Percentiles rank a stretch among this genome's conserved stretches.
Conservation (phyloP, 2,888 invertebrate genomes). For the Drepanosiphum platanoidis region DNA sequence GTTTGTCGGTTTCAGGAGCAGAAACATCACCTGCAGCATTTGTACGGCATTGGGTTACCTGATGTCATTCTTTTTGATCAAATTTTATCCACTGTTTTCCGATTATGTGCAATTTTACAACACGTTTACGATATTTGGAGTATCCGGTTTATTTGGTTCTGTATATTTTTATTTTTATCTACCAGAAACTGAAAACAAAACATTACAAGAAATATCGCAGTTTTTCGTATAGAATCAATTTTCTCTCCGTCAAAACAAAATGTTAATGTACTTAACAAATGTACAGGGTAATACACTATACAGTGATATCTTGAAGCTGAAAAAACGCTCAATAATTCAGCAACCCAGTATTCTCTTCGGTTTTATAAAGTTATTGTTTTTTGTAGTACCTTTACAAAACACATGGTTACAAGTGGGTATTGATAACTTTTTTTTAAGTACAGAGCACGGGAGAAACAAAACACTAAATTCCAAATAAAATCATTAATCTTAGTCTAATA, state of each 20-base stretch:
- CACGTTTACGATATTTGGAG: slow-evolving; percentile 66
- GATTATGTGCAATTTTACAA: slow-evolving; percentile 64
- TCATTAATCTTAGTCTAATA: too few species aligned
- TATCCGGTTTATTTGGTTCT: slow-evolving; percentile 71
- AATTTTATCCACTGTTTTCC: slow-evolving; percentile 68
- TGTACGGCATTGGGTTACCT: slow-evolving; percentile 71
- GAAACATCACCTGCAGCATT: slow-evolving; percentile 70
- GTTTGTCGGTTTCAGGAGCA: slow-evolving; percentile 68
- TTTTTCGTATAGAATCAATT: slow-evolving; percentile 29
- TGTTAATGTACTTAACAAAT: background rate
- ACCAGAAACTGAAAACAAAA: slow-evolving; percentile 86
- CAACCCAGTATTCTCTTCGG: too few species aligned
- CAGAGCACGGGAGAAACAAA: too few species aligned
- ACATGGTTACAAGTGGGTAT: too few species aligned
- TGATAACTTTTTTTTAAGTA: too few species aligned
- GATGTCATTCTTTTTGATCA: slow-evolving; percentile 70
- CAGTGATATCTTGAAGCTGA: background rate
- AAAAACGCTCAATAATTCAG: background rate
- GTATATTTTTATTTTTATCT: slow-evolving; percentile 75
- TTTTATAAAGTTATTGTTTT: too few species aligned
- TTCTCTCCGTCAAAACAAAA: background rate
- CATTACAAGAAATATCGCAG: slow-evolving; percentile 67
- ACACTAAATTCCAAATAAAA: too few species aligned
- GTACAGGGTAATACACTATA: background rate
- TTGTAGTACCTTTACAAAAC: too few species aligned